phyloP scores from a whole-genome alignment of 2,888 invertebrate genomes.

The Torymus aiolomorphi region DNA sequence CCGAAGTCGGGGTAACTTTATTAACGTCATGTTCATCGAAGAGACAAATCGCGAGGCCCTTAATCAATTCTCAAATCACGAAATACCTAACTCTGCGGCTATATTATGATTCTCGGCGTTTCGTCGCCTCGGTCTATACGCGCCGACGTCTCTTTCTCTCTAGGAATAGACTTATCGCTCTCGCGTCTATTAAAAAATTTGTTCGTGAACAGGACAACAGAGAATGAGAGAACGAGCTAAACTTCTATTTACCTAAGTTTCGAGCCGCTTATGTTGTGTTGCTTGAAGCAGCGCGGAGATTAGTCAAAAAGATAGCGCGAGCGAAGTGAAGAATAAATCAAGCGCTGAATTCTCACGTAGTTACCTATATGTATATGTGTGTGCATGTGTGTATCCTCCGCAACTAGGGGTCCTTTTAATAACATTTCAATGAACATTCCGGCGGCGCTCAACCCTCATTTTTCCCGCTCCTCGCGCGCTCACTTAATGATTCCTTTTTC shows the following conservation, averaged over 20 bases:
- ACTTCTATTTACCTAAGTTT: conserved; percentile 22
- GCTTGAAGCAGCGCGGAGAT: conserved; percentile 19
- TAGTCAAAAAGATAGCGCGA: conserved; percentile 46
- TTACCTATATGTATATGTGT: too few relatives aligned
- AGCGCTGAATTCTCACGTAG: conserved; percentile 11
- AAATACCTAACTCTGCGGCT: neutral
- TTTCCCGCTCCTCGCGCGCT: neutral
- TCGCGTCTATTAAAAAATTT: conserved; percentile 30
- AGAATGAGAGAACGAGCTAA: conserved; percentile 12
- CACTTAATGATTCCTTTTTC: conserved; percentile 26
- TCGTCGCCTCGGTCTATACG: neutral
- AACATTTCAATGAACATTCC: conserved; percentile 49
- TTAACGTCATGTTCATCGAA: conserved; percentile 35
- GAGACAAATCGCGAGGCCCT: conserved; percentile 21
- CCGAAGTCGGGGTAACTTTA: conserved; percentile 8
- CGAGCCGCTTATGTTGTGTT: conserved; percentile 12
- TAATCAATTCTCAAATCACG: conserved; percentile 45
- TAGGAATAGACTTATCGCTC: conserved; percentile 37
- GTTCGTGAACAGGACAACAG: conserved; percentile 30
- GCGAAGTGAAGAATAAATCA: conserved; percentile 31
- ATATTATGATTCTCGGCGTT: conserved; percentile 6
- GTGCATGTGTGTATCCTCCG: neutral
- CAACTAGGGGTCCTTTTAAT: conserved; percentile 13
- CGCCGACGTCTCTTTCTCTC: neutral
- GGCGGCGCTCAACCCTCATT: conserved; percentile 25